phyloP scores from a whole-genome alignment of 2,888 invertebrate genomes.

The Harpagoxenus sublaevis region DNA sequence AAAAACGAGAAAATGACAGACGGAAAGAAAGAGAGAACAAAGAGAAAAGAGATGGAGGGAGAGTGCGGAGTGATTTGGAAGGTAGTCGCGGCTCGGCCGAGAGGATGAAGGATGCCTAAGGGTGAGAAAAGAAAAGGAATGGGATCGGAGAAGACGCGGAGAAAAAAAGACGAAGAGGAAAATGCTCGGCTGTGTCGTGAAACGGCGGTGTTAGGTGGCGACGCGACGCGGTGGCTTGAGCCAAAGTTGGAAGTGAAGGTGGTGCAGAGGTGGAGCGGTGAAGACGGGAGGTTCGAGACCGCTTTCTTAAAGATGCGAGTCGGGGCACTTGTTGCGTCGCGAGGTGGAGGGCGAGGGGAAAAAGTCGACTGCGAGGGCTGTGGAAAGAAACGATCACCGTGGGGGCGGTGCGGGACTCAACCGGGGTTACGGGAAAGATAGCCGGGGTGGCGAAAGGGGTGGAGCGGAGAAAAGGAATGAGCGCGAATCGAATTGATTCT shows the following conservation, averaged over 20 bases:
- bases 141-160: neutral
- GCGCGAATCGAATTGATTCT: conserved; percentile 85
- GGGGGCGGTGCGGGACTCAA: conserved; percentile 61
- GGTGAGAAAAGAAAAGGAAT: neutral
- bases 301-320: conserved; percentile 84
- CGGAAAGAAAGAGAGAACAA: neutral
- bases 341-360: conserved; percentile 53
- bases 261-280: conserved; percentile 44
- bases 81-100: conserved; percentile 59
- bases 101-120: neutral
- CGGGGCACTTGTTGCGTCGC: conserved; percentile 84
- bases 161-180: conserved; percentile 4
- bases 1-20: conserved; percentile 11
- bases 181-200: conserved; percentile 25
- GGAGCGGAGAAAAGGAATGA: conserved; percentile 58
- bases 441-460: conserved; percentile 43
- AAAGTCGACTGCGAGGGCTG: conserved; percentile 57
- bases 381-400: conserved; percentile 67
- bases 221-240: conserved; percentile 49
- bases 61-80: conserved; percentile 69
- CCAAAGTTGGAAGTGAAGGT: conserved; percentile 44
- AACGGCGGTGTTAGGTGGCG: conserved; percentile 37
- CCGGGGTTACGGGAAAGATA: conserved; percentile 55
- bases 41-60: conserved; percentile 14
- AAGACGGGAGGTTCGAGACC: conserved; percentile 54